Percentiles rank a stretch among this genome's conserved stretches.
Conservation (phyloP, 2,797 vertebrate genomes). For the Pachyuromys duprasi region DNA sequence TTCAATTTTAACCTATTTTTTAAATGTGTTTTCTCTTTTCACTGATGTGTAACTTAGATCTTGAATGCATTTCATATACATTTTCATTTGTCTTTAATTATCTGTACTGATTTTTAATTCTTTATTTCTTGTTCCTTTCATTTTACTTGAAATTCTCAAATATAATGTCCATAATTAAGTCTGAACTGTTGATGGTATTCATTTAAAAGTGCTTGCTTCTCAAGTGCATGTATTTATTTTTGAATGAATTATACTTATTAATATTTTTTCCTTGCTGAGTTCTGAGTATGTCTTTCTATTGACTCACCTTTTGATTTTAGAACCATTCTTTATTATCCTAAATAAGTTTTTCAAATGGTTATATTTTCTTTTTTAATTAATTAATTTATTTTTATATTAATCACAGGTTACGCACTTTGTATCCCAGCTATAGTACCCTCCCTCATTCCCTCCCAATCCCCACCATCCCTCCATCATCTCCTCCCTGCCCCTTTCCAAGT, state of each 20-base stretch:
- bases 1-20: slow-evolving; percentile 26
- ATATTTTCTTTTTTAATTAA: no score
- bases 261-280: slow-evolving; percentile 38
- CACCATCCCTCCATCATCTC: no score
- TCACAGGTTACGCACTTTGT: no score
- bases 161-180: not conserved
- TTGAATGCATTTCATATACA: not conserved
- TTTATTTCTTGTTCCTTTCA: not conserved
- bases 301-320: slow-evolving; percentile 15
- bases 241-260: slow-evolving; percentile 34
- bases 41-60: not conserved
- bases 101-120: slow-evolving; percentile 22
- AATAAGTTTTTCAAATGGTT: not conserved
- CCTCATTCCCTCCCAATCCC: no score
- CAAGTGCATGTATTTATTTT: slow-evolving; percentile 16
- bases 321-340: not conserved
- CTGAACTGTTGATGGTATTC: slow-evolving; percentile 23
- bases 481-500: no score
- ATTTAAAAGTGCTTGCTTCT: not conserved
- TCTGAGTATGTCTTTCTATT: not conserved
- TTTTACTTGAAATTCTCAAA: slow-evolving; percentile 4
- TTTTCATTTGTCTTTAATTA: slow-evolving; percentile 19
- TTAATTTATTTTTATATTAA: no score
- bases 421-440: no score
- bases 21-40: slow-evolving; percentile 27